Evolutionary conservation across 1,140 invertebrate species (phyloP), one percentile per base, ranked within the genome.

Genomic region (Tribolium castaneum): DNA sequence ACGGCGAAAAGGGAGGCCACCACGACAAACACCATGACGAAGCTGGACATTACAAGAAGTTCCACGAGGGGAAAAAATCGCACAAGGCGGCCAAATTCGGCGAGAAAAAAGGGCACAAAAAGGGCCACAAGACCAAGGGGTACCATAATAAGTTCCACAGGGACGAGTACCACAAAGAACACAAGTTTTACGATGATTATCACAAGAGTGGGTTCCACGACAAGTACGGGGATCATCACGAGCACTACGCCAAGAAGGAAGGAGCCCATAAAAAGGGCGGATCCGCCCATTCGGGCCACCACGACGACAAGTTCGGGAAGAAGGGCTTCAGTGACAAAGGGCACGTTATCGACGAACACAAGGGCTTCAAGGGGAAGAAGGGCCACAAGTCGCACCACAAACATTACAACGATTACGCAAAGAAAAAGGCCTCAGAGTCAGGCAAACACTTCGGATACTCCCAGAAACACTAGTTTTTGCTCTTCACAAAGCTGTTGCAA

Each of bases 141-240:
- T 94, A 92, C 83, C 93, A 95, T 81, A 92, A 95, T 84, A 94
- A 93, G 82, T 92, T 92, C 5, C 93, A 94, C 84, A 94, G 94
- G 83, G 93, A 96, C 82, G 94, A 95, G 85, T 94, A 92, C 82
- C 93, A 94, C 80, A 95, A 94, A 85, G 92, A 95, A 80, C 94
- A 95, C 83, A 94, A 94, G 81, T 95, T 94, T 86, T 95, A 95
- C 83, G 94, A 95, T 73, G 93, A 95, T 84, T 91, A 90, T 85
- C 92, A 95, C 84, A 94, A 94, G 78, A 93, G 92, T 9, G 94
- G 93, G 1, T 90, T 93, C 76, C 83, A 85, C 54, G 83, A 82
- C 70, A 91, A 91, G 71, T 90, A 94, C 81, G 93, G 93, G 0
- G 89, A 91, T 78, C 91, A 91, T 84, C 91, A 93, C 79, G 92